These are phyloP conservation scores for Lasius fuliginosus DNA, from an alignment of 2,888 invertebrate species.

Conservation along the genomic window DNA sequence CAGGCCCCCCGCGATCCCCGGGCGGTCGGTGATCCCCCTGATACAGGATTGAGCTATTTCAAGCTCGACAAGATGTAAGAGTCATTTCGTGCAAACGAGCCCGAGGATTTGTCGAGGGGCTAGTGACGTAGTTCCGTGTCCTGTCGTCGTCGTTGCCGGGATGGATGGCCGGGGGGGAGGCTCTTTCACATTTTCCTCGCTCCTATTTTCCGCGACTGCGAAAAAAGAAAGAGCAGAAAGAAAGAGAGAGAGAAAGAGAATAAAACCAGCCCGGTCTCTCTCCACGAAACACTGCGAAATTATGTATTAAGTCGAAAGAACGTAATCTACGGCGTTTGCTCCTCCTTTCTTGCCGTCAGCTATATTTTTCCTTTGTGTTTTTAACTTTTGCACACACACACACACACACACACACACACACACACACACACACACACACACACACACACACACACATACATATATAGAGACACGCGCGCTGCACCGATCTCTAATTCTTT, in stretches of 20 bases:
- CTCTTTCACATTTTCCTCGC: constrained; percentile 65
- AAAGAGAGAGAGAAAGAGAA: background rate
- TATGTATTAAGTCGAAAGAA: constrained; percentile 63
- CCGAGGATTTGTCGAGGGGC: constrained; percentile 68
- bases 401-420: background rate
- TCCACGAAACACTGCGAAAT: constrained; percentile 64
- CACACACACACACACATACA: background rate
- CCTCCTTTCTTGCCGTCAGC: constrained; percentile 32
- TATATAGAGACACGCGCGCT: background rate
- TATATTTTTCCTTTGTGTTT: constrained; percentile 54
- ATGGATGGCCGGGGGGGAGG: constrained; percentile 61
- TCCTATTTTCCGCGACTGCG: constrained; percentile 17
- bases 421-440: constrained; percentile 9
- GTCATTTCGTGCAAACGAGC: constrained; percentile 65
- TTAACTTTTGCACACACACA: constrained; percentile 40
- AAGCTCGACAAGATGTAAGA: constrained; percentile 71
- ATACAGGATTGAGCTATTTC: constrained; percentile 71
- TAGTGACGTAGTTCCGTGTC: constrained; percentile 45
- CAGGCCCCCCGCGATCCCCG: background rate
- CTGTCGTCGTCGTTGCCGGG: constrained; percentile 50
- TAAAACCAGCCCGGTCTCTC: constrained; percentile 57
- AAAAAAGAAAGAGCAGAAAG: background rate
- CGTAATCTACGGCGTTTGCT: constrained; percentile 63
- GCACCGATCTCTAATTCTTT: constrained; percentile 48
- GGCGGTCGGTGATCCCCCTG: constrained; percentile 59